A percentile compares a stretch with the other conserved stretches of the same genome.
Conservation (phyloP, 2,797 vertebrate genomes). For the Jordanella pulchra region DNA sequence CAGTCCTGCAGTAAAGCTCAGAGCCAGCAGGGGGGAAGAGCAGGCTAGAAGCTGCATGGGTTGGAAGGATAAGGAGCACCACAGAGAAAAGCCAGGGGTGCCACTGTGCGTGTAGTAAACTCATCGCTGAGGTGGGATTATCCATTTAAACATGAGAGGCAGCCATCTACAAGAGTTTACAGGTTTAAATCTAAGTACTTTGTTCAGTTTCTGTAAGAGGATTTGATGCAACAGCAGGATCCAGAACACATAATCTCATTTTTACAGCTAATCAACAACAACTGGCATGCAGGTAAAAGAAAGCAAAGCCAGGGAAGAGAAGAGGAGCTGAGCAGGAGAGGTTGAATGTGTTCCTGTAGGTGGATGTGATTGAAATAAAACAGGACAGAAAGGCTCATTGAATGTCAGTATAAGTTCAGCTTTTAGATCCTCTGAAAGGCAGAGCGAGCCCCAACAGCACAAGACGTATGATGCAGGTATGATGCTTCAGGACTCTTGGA, state of each 20-base stretch:
- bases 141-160: constrained; percentile 10
- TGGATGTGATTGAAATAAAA: constrained; percentile 52
- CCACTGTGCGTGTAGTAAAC: constrained; percentile 49
- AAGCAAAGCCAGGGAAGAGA: constrained; percentile 71
- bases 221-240: constrained; percentile 68
- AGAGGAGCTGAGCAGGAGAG: constrained; percentile 44
- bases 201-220: constrained; percentile 7
- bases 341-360: constrained; percentile 35
- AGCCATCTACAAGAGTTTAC: constrained; percentile 17
- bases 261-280: constrained; percentile 14
- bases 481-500: constrained; percentile 25
- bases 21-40: constrained; percentile 70
- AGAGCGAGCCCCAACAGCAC: constrained; percentile 28
- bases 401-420: constrained; percentile 25
- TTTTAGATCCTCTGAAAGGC: constrained; percentile 13
- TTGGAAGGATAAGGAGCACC: constrained; percentile 84
- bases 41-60: constrained; percentile 76
- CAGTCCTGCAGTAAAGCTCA: constrained; percentile 54
- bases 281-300: constrained; percentile 67
- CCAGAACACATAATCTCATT: constrained; percentile 71
- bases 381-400: constrained; percentile 16
- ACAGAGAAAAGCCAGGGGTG: constrained; percentile 61
- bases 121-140: constrained; percentile 29
- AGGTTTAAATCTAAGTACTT: not conserved
- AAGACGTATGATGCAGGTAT: constrained; percentile 21